Evolutionary conservation across 30 jellyfish, hydroid and myxozoan species (phyloP).

Genomic region (Turritopsis rubra): DNA sequence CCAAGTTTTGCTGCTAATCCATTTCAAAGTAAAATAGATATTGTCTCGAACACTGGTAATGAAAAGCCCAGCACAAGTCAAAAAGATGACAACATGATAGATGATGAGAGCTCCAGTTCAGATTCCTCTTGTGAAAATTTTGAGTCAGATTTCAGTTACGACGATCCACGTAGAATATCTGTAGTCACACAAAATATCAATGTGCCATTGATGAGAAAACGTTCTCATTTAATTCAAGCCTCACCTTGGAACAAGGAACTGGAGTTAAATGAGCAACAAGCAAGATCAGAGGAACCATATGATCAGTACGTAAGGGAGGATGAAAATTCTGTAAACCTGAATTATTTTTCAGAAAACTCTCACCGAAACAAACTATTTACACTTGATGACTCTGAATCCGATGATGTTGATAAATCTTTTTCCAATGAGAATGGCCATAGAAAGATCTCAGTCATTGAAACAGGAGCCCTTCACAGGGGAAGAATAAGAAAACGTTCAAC

Average conservation of each 20-base stretch:
- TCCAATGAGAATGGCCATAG: neutral
- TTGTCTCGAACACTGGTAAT: neutral
- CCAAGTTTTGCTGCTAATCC: neutral
- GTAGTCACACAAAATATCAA: neutral
- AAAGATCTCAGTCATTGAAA: slow-evolving; percentile 4
- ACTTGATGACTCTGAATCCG: neutral
- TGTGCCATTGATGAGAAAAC: neutral
- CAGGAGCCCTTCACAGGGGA: neutral
- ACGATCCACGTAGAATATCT: neutral
- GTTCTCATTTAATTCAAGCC: neutral
- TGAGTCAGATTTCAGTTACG: neutral
- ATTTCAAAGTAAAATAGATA: too few relatives aligned
- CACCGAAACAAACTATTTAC: neutral
- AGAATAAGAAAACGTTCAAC: neutral
- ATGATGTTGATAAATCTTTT: neutral
- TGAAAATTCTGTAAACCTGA: neutral
- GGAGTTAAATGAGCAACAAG: neutral
- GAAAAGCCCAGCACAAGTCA: neutral
- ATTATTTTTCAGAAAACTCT: neutral
- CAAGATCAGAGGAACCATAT: too few relatives aligned
- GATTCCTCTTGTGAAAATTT: too few relatives aligned
- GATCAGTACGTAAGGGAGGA: neutral
- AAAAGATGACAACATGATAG: neutral
- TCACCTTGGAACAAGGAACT: neutral
- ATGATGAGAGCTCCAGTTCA: neutral